phyloP scores from a whole-genome alignment of 2,888 invertebrate genomes.

The Cancer borealis region DNA sequence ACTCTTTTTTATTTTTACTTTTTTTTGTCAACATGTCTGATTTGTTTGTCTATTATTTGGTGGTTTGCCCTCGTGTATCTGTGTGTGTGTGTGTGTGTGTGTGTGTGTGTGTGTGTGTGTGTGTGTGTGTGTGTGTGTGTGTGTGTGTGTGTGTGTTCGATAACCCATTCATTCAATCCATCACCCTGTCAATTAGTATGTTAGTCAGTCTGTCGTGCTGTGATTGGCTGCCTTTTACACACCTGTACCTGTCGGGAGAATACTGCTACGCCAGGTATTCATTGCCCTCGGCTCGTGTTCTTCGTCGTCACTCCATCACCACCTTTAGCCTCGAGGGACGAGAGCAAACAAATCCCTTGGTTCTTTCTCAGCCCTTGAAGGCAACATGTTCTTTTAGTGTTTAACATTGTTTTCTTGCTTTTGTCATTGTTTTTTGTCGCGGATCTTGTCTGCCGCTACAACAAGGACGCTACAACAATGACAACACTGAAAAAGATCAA shows the following conservation, averaged over 20 bases:
- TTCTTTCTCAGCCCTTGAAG: background rate
- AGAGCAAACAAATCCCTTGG: background rate
- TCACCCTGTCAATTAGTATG: background rate
- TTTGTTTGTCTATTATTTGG: too few relatives aligned
- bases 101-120: constrained; percentile 11
- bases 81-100: too few relatives aligned
- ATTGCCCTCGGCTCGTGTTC: background rate
- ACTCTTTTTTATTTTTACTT: too few relatives aligned
- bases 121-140: constrained; percentile 20
- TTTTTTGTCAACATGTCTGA: too few relatives aligned
- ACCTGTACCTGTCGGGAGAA: too few relatives aligned
- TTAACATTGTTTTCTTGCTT: too few relatives aligned
- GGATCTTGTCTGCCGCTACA: too few relatives aligned
- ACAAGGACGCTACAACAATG: too few relatives aligned
- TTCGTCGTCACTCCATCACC: background rate
- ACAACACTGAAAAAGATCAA: too few relatives aligned
- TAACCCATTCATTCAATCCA: background rate
- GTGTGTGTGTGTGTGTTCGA: background rate
- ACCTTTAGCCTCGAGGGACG: background rate
- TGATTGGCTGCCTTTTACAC: too few relatives aligned
- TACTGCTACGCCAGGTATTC: background rate
- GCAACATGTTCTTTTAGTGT: background rate
- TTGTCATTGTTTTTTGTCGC: too few relatives aligned
- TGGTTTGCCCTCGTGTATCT: too few relatives aligned
- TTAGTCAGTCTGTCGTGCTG: background rate